These are phyloP conservation scores for Pachydiplax longipennis DNA, from an alignment of 2,888 invertebrate species.

Conservation along the genomic window DNA sequence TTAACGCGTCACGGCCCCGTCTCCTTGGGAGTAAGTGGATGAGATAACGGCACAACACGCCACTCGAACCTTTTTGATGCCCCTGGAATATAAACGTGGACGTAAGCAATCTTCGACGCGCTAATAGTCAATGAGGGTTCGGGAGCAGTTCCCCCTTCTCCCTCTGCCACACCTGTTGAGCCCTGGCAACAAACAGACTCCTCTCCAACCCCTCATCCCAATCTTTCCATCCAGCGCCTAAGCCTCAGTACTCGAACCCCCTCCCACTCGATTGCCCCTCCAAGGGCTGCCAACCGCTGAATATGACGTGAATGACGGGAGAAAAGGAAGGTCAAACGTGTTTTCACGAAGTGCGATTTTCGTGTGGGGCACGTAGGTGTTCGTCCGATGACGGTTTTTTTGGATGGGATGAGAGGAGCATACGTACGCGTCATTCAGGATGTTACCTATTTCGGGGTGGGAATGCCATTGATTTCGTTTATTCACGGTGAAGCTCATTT, in stretches of 20 bases:
- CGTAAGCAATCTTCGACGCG: not conserved
- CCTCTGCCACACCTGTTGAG: slow-evolving; percentile 49
- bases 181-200: slow-evolving; percentile 52
- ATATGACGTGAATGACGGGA: no score
- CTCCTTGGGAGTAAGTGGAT: not conserved
- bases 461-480: no score
- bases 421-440: no score
- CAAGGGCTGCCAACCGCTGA: no score
- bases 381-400: no score
- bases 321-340: no score
- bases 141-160: slow-evolving; percentile 47
- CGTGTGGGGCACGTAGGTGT: no score
- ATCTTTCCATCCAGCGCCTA: not conserved
- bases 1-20: not conserved
- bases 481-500: no score
- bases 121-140: slow-evolving; percentile 17
- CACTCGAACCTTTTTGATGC: not conserved
- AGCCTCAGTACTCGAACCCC: not conserved
- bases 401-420: no score
- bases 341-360: no score
- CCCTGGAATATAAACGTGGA: not conserved
- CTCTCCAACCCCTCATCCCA: not conserved
- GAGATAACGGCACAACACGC: not conserved
- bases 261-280: not conserved
- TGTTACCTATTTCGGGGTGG: no score